Evolutionary conservation across 2,797 vertebrate species (phyloP), one percentile per base, ranked within the genome.

Genomic region (Aplochiton taeniatus): DNA sequence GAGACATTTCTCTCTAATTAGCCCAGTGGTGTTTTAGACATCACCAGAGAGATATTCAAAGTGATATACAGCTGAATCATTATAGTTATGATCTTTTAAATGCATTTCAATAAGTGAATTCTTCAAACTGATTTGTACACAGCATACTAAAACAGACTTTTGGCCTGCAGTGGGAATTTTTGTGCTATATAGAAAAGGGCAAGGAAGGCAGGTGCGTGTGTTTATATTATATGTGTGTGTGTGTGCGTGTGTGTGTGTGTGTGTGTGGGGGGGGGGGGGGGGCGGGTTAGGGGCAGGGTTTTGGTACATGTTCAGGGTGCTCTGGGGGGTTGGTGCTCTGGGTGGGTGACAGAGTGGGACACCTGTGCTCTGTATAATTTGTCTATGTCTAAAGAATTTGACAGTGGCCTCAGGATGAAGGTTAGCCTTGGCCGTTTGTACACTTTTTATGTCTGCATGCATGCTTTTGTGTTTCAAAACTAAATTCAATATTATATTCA

Each of bases 351-450:
- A 68, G 59, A 77, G 52, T 58, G 49, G 66, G 71, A 63, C 89
- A 87, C 83, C 85, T 90, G 88, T 80, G 85, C 68, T 4, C 48
- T 57, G 73, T 53, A 72, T 79, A 71, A 85, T 89, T 70, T 78
- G 80, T 85, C 85, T 82, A 69, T 83, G 85, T 82, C 78, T 59
- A 73, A 81, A 79, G 82, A 87, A 87, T 87, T 77, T 81, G 79
- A 84, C 81, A 78, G 74, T 84, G 86, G 85, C 81, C 87, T 76
- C 65, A 6, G 57, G 71, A 79, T 81, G 81, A 88, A 84, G 83
- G 82, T 84, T 82, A 70, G 16, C 17, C 14, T 67, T 41, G n/a
- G n/a, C n/a, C 8, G 45, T 46, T 12, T 42, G 51, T 49, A 44
- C 61, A 42, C 56, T 65, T 46, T 61, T 58, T 63, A 58, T 65